Evolutionary conservation across 2,113 vertebrate genomes (phyloP).

Genomic region (Lepus timidus): DNA sequence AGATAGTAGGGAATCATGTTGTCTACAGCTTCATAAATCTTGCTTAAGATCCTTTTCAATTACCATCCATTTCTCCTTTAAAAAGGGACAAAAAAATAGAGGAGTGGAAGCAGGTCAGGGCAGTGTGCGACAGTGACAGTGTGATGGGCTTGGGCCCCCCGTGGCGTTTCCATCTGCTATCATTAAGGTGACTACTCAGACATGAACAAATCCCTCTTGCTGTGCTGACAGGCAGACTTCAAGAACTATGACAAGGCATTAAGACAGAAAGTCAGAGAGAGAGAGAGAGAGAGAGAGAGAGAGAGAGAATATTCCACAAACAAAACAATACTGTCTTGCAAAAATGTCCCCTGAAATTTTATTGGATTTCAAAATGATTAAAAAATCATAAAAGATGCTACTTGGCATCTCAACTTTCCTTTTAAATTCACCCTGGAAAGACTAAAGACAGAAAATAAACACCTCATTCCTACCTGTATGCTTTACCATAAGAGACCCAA

Average conservation of each 20-base stretch:
- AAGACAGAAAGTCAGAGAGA: conserved; percentile 88
- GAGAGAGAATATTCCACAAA: conserved; percentile 83
- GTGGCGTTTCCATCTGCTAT: conserved; percentile 95
- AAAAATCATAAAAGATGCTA: conserved; percentile 79
- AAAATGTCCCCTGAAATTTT: conserved; percentile 84
- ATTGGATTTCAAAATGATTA: conserved; percentile 82
- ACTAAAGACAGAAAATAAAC: conserved; percentile 56
- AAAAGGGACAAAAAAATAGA: conserved; percentile 91
- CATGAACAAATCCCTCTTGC: conserved; percentile 95
- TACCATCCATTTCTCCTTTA: conserved; percentile 93
- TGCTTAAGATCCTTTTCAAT: conserved; percentile 94
- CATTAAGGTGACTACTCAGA: conserved; percentile 97
- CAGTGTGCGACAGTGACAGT: conserved; percentile 92
- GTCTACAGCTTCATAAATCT: conserved; percentile 90
- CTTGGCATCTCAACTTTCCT: conserved; percentile 81
- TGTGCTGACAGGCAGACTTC: conserved; percentile 94
- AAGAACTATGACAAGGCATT: conserved; percentile 93
- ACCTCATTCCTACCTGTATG: conserved; percentile 83
- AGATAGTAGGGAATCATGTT: conserved; percentile 83
- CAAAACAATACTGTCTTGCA: conserved; percentile 87
- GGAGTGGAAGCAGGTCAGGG: conserved; percentile 93
- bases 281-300: conserved; percentile 74
- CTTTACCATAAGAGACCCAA: conserved; percentile 81
- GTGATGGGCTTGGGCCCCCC: conserved; percentile 92
- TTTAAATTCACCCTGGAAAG: conserved; percentile 65